Evolutionary conservation across 2,113 vertebrate genomes (phyloP).

Genomic region (Cyprinodon tularosa): DNA sequence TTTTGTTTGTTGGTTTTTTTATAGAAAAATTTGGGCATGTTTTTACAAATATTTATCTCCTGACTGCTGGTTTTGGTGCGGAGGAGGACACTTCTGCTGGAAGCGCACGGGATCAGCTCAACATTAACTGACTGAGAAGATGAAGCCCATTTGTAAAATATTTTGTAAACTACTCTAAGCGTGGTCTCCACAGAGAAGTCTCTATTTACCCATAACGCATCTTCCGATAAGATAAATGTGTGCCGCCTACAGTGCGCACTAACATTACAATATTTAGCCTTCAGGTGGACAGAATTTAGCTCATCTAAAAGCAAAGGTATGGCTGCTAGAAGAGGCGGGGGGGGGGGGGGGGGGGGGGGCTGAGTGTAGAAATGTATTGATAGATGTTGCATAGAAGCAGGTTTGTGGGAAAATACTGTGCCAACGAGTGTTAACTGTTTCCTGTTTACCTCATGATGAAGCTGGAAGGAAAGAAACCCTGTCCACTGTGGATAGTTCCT

Average conservation of each 20-base stretch:
- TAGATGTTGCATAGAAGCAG: slow-evolving; percentile 17
- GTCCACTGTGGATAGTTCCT: slow-evolving; percentile 84
- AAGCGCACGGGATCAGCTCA: neutral
- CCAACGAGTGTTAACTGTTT: slow-evolving; percentile 85
- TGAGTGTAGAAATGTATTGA: slow-evolving; percentile 16
- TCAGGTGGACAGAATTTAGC: slow-evolving; percentile 45
- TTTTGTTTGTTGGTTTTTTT: slow-evolving; percentile 35
- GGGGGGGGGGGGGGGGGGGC: no score
- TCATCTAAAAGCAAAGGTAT: slow-evolving; percentile 22
- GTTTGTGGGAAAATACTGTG: slow-evolving; percentile 68
- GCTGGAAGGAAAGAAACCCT: slow-evolving; percentile 79
- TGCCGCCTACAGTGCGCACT: slow-evolving; percentile 34
- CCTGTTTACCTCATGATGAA: slow-evolving; percentile 79
- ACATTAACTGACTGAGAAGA: slow-evolving; percentile 5
- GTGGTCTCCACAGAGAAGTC: slow-evolving; percentile 65
- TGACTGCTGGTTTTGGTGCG: slow-evolving; percentile 25
- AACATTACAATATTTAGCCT: slow-evolving; percentile 37
- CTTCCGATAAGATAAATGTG: slow-evolving; percentile 31
- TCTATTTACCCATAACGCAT: slow-evolving; percentile 57
- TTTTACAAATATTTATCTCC: slow-evolving; percentile 35
- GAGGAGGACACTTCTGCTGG: slow-evolving; percentile 7
- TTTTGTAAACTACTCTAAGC: slow-evolving; percentile 63
- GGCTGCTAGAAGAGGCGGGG: no score
- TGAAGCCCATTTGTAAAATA: slow-evolving; percentile 63
- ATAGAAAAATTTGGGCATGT: slow-evolving; percentile 60